Evolutionary conservation across 2,888 invertebrate species (phyloP).

Genomic region (Endotricha flammealis): DNA sequence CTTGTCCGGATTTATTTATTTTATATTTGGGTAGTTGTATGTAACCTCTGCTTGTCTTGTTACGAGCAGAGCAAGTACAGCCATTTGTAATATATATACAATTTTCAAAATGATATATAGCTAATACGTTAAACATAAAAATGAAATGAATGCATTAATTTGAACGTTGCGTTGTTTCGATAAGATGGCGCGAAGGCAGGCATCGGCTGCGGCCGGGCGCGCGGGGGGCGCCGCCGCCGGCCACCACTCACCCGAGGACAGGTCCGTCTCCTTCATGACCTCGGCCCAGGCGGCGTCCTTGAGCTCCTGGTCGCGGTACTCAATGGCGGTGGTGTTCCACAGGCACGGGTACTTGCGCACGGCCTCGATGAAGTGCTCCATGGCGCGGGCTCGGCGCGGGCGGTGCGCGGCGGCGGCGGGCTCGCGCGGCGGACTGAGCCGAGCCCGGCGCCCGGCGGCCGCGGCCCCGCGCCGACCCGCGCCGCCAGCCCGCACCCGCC

Average conservation of each 20-base stretch:
- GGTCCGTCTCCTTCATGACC: constrained; percentile 67
- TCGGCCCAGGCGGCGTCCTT: constrained; percentile 72
- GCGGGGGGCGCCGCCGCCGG: not conserved
- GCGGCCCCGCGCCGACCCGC: constrained; percentile 17
- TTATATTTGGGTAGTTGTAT: no score
- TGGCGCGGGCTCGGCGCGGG: constrained; percentile 28
- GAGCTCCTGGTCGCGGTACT: constrained; percentile 72
- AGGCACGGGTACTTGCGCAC: constrained; percentile 69
- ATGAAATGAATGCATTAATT: no score
- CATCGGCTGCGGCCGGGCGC: not conserved
- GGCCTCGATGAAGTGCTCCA: constrained; percentile 67
- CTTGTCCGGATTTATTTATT: no score
- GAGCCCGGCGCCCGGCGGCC: constrained; percentile 17
- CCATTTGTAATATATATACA: no score
- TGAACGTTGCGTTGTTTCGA: no score
- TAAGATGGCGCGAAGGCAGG: no score
- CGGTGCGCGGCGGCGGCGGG: constrained; percentile 28
- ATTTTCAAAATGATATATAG: no score
- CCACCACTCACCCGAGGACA: constrained; percentile 55
- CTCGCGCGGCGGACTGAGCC: constrained; percentile 25
- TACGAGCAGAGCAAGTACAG: no score
- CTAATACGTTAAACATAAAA: no score
- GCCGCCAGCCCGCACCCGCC: constrained; percentile 20
- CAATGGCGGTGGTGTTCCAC: constrained; percentile 69
- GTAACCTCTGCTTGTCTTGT: no score